A percentile compares a stretch with the other conserved stretches of the same genome.
Evolutionary conservation across 2,113 vertebrate genomes (phyloP).

Genomic region (Corythoichthys haematopterus): DNA sequence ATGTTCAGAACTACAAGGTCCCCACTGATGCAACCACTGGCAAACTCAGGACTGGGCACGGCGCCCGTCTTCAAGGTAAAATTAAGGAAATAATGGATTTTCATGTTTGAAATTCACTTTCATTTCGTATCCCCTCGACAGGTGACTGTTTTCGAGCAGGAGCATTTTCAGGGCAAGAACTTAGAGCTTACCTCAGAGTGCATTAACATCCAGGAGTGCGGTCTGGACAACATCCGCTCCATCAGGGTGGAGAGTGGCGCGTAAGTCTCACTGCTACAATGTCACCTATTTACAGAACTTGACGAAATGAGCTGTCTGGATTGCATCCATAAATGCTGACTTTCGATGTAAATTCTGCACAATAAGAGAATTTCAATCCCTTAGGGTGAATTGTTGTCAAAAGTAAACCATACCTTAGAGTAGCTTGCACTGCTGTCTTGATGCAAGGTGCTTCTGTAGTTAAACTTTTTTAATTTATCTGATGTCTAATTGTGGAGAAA

Average conservation of each 20-base stretch:
- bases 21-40: constrained; percentile 71
- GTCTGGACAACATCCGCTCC: constrained; percentile 78
- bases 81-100: neutral
- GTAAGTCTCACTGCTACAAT: constrained; percentile 55
- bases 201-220: constrained; percentile 76
- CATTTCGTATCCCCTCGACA: constrained; percentile 21
- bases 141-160: constrained; percentile 81
- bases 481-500: too few species aligned
- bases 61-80: constrained; percentile 76
- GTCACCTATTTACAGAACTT: neutral
- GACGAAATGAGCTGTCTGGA: neutral
- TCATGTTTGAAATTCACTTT: neutral
- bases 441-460: too few species aligned
- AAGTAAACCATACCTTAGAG: too few species aligned
- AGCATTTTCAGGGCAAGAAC: constrained; percentile 78
- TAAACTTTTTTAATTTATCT: too few species aligned
- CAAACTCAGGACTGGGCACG: constrained; percentile 73
- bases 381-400: too few species aligned
- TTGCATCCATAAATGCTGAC: neutral
- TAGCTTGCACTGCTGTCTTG: too few species aligned
- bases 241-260: constrained; percentile 77
- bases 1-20: constrained; percentile 73
- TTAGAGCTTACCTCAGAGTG: constrained; percentile 78
- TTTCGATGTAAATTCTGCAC: neutral
- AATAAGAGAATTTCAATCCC: neutral